Evolutionary conservation across 2,113 vertebrate species (phyloP).

Genomic region (Zapus hudsonius): DNA sequence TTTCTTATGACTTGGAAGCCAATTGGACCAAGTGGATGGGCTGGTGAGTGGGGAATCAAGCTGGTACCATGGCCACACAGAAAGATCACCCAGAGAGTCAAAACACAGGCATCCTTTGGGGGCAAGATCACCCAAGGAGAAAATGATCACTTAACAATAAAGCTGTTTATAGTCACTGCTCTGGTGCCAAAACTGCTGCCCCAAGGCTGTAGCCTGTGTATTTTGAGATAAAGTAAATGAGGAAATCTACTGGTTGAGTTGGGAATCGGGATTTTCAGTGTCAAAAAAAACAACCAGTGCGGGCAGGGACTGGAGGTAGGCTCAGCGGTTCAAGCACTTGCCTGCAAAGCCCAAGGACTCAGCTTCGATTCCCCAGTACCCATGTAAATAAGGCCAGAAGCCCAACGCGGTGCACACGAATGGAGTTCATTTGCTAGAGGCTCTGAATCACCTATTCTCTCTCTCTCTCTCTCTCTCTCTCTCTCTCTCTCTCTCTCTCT

Average conservation of each 20-base stretch:
- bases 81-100: not conserved
- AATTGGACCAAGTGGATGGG: not conserved
- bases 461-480: too few relatives aligned
- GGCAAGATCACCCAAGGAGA: slow-evolving; percentile 2
- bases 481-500: too few relatives aligned
- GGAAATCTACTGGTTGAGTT: not conserved
- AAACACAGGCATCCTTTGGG: not conserved
- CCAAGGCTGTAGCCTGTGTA: not conserved
- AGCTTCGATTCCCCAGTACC: too few relatives aligned
- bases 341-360: too few relatives aligned
- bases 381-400: too few relatives aligned
- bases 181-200: not conserved
- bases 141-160: slow-evolving; percentile 31
- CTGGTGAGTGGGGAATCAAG: not conserved
- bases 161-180: not conserved
- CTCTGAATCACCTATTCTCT: too few relatives aligned
- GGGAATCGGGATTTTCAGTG: not conserved
- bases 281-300: not conserved
- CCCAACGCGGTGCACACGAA: too few relatives aligned
- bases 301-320: too few relatives aligned
- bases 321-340: too few relatives aligned
- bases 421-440: too few relatives aligned
- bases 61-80: not conserved
- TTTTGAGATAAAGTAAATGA: slow-evolving; percentile 23
- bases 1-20: slow-evolving; percentile 5